Evolutionary conservation across 2,888 invertebrate genomes (phyloP).

Genomic region (Ferrisia virgata): DNA sequence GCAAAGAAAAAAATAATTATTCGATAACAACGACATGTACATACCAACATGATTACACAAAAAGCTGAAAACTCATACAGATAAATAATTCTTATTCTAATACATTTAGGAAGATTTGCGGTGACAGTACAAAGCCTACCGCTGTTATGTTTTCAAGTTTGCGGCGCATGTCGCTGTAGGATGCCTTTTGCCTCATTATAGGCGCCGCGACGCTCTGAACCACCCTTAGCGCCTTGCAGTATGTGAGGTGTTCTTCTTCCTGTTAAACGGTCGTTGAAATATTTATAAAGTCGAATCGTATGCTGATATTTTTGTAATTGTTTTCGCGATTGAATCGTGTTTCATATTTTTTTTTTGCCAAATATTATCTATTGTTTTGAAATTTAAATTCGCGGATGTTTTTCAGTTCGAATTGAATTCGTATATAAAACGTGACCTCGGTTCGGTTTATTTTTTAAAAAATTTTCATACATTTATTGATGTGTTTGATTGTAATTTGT

Average conservation of each 20-base stretch:
- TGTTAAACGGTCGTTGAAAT: conserved; percentile 43
- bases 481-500: conserved; percentile 1
- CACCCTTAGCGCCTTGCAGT: conserved; percentile 45
- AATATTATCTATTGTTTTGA: not conserved
- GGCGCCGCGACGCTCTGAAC: conserved; percentile 45
- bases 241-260: conserved; percentile 44
- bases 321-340: not conserved
- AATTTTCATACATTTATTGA: not conserved
- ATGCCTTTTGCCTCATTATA: conserved; percentile 39
- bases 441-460: not conserved
- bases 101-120: conserved; percentile 44
- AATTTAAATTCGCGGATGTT: not conserved
- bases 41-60: not conserved
- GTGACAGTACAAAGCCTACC: conserved; percentile 44
- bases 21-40: not conserved
- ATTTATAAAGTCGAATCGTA: conserved; percentile 34
- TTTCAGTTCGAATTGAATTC: not conserved
- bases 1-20: not conserved
- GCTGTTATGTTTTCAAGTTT: conserved; percentile 43
- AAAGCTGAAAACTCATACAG: conserved; percentile 4
- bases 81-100: conserved; percentile 41
- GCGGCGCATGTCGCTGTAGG: conserved; percentile 44
- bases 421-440: not conserved
- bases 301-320: not conserved
- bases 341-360: not conserved